Percentiles rank a stretch among this genome's conserved stretches.
These are phyloP conservation scores for Camelus dromedarius DNA, from an alignment of 2,113 vertebrate genomes.

Conservation along the genomic window DNA sequence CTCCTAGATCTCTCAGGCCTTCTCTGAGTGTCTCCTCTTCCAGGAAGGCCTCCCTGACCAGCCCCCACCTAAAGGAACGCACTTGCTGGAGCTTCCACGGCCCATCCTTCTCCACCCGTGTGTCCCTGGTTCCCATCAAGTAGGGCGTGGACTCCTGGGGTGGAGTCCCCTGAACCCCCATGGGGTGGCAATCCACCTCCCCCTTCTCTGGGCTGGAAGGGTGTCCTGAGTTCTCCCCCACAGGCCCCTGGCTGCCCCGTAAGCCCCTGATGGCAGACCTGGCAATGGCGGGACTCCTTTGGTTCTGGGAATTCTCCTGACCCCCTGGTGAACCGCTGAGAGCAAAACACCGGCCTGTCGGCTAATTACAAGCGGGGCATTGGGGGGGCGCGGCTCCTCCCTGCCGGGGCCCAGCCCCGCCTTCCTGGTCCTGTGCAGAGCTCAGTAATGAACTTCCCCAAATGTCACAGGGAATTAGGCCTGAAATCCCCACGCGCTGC, in stretches of 20 bases:
- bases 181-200: accelerated
- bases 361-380: neutral
- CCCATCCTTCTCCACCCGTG: accelerated
- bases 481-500: neutral
- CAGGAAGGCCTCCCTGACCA: neutral
- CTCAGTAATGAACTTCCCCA: neutral
- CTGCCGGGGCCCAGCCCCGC: neutral
- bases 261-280: neutral
- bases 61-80: neutral
- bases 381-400: accelerated
- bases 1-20: neutral
- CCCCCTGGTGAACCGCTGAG: neutral
- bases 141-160: accelerated
- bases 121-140: accelerated
- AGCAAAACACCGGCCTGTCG: neutral
- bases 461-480: neutral
- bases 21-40: neutral
- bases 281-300: neutral
- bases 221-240: accelerated
- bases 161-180: accelerated
- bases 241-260: accelerated
- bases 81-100: accelerated
- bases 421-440: neutral
- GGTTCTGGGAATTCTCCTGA: neutral
- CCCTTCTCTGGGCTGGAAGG: accelerated